Evolutionary conservation across 2,113 vertebrate genomes (phyloP).

Genomic region (Pelmatolapia mariae): DNA sequence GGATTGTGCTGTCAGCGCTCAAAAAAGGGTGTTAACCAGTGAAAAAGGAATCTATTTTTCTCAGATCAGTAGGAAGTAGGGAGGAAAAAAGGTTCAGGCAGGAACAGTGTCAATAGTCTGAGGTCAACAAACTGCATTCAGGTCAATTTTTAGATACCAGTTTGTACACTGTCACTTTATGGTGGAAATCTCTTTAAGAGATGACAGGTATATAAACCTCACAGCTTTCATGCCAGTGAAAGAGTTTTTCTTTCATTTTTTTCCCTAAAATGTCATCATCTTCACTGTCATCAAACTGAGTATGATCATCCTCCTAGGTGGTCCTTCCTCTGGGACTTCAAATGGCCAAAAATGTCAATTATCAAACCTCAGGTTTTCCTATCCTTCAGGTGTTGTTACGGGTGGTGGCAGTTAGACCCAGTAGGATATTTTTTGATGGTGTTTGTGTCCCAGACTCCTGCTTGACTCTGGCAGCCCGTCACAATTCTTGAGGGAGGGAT

Average conservation of each 20-base stretch:
- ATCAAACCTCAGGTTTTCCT: not conserved
- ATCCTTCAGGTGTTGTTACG: not conserved
- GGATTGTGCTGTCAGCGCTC: rapidly evolving
- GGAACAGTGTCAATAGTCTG: not conserved
- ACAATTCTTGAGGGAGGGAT: not conserved
- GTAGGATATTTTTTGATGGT: not conserved
- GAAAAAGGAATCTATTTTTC: not conserved
- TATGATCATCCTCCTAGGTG: not conserved
- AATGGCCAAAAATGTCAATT: not conserved
- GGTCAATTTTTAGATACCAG: not conserved
- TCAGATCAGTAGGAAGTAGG: not conserved
- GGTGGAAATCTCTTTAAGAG: not conserved
- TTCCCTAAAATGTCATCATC: not conserved
- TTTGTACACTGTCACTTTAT: not conserved
- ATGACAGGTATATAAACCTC: not conserved
- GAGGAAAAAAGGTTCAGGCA: not conserved
- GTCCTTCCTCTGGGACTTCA: not conserved
- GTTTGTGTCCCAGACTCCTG: not conserved
- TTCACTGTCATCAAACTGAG: not conserved
- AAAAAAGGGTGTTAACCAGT: not conserved
- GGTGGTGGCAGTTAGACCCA: not conserved
- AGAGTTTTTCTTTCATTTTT: not conserved
- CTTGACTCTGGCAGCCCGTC: not conserved
- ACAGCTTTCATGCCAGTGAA: not conserved
- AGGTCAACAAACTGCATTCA: not conserved